phyloP scores from a whole-genome alignment of 2,888 invertebrate species.

The Magallana nippona region DNA sequence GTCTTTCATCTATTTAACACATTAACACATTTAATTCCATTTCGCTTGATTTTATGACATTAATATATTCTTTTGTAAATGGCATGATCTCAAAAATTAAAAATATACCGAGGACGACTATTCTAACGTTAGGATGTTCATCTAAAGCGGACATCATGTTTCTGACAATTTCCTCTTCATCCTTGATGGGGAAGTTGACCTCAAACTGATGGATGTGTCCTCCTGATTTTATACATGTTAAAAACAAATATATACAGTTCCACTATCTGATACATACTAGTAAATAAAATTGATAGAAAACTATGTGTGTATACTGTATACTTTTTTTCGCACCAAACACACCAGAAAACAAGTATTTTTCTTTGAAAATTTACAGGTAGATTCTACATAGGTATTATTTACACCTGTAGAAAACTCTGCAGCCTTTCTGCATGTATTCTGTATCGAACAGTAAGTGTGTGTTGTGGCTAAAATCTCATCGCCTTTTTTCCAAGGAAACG shows the following conservation, averaged over 20 bases:
- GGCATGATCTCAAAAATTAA: too few species aligned
- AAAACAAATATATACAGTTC: background rate
- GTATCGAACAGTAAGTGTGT: slow-evolving; percentile 62
- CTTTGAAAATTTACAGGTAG: background rate
- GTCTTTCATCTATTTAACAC: too few species aligned
- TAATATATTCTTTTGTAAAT: background rate
- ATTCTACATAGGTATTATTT: background rate
- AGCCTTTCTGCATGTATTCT: slow-evolving; percentile 49
- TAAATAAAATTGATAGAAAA: too few species aligned
- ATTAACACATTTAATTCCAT: too few species aligned
- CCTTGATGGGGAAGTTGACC: slow-evolving; percentile 64
- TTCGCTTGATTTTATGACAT: background rate
- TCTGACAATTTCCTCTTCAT: slow-evolving; percentile 62
- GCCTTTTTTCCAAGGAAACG: slow-evolving; percentile 56
- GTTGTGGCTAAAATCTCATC: slow-evolving; percentile 67
- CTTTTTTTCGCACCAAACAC: too few species aligned
- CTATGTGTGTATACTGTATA: too few species aligned
- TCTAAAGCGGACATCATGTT: slow-evolving; percentile 61
- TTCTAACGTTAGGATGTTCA: slow-evolving; percentile 62
- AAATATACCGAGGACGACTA: slow-evolving; percentile 63
- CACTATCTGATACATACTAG: too few species aligned
- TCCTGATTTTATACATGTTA: background rate
- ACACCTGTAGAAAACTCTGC: slow-evolving; percentile 36
- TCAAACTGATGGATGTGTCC: slow-evolving; percentile 50
- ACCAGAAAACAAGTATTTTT: too few species aligned